Conservation (phyloP, 2,797 vertebrate species). For the Odontamblyopus lacepedii region DNA sequence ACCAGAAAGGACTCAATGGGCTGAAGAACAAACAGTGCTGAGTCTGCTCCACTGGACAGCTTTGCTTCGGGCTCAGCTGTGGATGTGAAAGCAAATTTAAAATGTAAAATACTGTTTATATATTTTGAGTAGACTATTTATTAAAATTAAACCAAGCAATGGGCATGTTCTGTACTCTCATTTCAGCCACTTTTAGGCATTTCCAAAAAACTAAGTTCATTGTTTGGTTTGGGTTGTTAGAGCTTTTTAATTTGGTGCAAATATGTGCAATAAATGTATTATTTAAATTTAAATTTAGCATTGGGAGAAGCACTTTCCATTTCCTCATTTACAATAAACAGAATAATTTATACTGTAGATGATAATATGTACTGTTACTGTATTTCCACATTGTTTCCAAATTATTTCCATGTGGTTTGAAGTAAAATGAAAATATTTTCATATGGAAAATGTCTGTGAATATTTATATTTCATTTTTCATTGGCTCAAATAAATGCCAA, state of each 20-base stretch:
- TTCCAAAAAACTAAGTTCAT: constrained; percentile 14
- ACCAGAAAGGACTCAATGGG: constrained; percentile 87
- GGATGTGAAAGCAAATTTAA: constrained; percentile 37
- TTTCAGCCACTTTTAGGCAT: constrained; percentile 14
- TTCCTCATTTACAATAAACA: neutral
- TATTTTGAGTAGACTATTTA: constrained; percentile 16
- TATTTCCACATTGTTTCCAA: constrained; percentile 32
- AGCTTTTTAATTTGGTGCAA: constrained; percentile 53
- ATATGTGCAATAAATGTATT: constrained; percentile 68
- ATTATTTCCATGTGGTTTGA: constrained; percentile 33
- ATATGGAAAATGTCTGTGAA: constrained; percentile 65
- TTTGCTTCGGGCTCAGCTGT: constrained; percentile 17
- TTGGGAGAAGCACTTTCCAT: neutral
- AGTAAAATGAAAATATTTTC: constrained; percentile 68
- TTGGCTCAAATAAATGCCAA: constrained; percentile 64
- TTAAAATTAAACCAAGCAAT: constrained; percentile 10
- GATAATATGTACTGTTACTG: constrained; percentile 6
- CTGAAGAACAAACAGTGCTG: constrained; percentile 92
- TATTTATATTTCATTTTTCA: constrained; percentile 78
- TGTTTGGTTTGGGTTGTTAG: constrained; percentile 31
- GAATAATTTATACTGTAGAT: constrained; percentile 13
- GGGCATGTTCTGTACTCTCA: neutral
- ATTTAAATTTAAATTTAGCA: constrained; percentile 29
- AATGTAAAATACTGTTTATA: constrained; percentile 11
- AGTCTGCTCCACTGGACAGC: constrained; percentile 33